These are phyloP conservation scores for Epinotia brunnichana DNA, from an alignment of 2,888 invertebrate species.

Conservation along the genomic window DNA sequence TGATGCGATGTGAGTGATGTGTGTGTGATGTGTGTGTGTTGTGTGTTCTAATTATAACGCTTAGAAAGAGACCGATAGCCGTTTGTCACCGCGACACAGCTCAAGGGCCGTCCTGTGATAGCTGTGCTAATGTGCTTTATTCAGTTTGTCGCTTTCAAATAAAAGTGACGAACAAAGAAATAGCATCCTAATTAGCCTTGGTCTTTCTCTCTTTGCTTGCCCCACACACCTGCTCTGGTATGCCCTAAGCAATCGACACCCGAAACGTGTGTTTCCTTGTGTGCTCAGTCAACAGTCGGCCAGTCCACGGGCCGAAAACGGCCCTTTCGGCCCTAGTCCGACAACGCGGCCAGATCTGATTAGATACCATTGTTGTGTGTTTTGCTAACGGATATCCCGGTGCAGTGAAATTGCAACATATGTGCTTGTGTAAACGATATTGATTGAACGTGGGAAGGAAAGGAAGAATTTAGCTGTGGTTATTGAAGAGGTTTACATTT, in stretches of 20 bases:
- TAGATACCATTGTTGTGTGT: constrained; percentile 40
- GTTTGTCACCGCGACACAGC: too few species aligned
- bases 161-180: too few species aligned
- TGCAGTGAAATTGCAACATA: constrained; percentile 36
- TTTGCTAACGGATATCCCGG: constrained; percentile 32
- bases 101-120: too few species aligned
- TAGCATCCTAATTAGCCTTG: too few species aligned
- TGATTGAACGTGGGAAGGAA: constrained; percentile 18
- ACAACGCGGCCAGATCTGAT: constrained; percentile 32
- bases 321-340: constrained; percentile 45
- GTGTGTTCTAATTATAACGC: too few species aligned
- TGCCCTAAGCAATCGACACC: constrained; percentile 54
- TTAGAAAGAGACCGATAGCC: too few species aligned
- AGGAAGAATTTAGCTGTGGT: background rate
- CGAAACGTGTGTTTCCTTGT: constrained; percentile 41
- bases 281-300: constrained; percentile 25
- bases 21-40: too few species aligned
- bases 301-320: constrained; percentile 9
- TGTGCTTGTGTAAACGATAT: constrained; percentile 4
- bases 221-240: constrained; percentile 51
- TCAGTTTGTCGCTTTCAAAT: too few species aligned
- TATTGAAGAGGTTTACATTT: background rate
- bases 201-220: background rate
- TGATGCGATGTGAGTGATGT: too few species aligned
- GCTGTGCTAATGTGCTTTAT: too few species aligned